Percentiles rank a stretch among this genome's conserved stretches.
phyloP scores from a whole-genome alignment of 2,797 vertebrate genomes.

The Tadarida brasiliensis region DNA sequence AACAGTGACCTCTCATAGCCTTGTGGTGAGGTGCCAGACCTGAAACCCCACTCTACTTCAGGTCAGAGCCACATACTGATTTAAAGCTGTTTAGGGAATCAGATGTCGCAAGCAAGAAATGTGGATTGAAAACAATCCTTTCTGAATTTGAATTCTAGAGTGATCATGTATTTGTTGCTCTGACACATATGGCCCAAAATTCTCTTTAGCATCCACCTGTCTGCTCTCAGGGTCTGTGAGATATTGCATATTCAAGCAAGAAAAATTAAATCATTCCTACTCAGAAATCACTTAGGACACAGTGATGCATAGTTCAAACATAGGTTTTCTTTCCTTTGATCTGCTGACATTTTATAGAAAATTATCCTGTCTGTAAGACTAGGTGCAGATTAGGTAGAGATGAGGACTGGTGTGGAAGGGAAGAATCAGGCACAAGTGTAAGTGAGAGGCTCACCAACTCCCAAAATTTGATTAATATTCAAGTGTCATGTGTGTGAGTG shows the following conservation, averaged over 20 bases:
- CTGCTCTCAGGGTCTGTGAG: neutral
- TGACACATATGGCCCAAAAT: neutral
- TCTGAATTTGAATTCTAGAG: slow-evolving; percentile 27
- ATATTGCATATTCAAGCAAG: neutral
- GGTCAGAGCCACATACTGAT: slow-evolving; percentile 29
- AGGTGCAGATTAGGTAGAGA: slow-evolving; percentile 34
- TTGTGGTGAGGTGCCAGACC: neutral
- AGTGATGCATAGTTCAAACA: neutral
- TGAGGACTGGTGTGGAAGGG: neutral
- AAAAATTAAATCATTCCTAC: slow-evolving; percentile 51
- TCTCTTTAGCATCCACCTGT: neutral
- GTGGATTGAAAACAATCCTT: slow-evolving; percentile 20
- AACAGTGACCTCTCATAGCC: neutral
- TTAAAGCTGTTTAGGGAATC: slow-evolving; percentile 37
- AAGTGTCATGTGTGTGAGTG: neutral
- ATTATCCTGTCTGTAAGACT: slow-evolving; percentile 7
- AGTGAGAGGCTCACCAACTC: neutral
- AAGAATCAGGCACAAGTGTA: neutral
- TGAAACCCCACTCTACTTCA: neutral
- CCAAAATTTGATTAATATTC: slow-evolving; percentile 33
- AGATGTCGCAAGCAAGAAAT: neutral
- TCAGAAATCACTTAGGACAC: slow-evolving; percentile 42
- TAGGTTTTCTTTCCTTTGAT: neutral
- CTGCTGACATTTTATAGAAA: neutral
- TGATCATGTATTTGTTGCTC: neutral